These are phyloP conservation scores for Chloroceryle aenea DNA, from an alignment of 2,113 vertebrate genomes.

Conservation along the genomic window DNA sequence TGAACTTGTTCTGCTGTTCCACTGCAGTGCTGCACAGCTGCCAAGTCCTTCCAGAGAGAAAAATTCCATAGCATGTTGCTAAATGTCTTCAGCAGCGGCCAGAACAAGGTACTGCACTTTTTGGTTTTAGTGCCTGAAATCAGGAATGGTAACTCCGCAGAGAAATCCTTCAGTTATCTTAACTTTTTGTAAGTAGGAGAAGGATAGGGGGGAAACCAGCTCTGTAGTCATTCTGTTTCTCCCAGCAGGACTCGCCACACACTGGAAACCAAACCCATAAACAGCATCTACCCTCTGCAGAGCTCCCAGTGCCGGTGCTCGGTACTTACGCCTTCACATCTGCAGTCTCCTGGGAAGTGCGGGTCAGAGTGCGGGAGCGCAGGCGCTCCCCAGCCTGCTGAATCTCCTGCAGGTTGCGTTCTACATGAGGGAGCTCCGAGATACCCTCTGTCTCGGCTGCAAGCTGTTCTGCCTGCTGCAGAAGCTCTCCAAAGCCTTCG, in stretches of 20 bases:
- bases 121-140: neutral
- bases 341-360: conserved; percentile 94
- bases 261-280: rapidly evolving
- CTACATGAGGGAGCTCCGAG: conserved; percentile 93
- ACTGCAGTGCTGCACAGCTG: conserved; percentile 17
- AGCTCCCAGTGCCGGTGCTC: rapidly evolving
- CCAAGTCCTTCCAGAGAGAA: conserved; percentile 11
- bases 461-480: conserved; percentile 97
- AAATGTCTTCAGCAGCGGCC: neutral
- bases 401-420: conserved; percentile 95
- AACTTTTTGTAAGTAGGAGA: neutral
- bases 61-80: neutral
- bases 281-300: rapidly evolving
- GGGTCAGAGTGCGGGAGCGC: conserved; percentile 92
- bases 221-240: neutral
- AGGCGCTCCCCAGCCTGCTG: conserved; percentile 95
- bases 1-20: neutral
- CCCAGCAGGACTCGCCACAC: neutral
- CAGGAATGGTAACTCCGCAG: neutral
- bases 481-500: conserved; percentile 94
- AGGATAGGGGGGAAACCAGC: neutral
- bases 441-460: conserved; percentile 96
- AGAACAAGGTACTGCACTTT: neutral
- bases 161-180: neutral
- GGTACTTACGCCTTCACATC: conserved; percentile 96